Conservation (phyloP, 2,888 invertebrate genomes). For the Cepaea hortensis region DNA sequence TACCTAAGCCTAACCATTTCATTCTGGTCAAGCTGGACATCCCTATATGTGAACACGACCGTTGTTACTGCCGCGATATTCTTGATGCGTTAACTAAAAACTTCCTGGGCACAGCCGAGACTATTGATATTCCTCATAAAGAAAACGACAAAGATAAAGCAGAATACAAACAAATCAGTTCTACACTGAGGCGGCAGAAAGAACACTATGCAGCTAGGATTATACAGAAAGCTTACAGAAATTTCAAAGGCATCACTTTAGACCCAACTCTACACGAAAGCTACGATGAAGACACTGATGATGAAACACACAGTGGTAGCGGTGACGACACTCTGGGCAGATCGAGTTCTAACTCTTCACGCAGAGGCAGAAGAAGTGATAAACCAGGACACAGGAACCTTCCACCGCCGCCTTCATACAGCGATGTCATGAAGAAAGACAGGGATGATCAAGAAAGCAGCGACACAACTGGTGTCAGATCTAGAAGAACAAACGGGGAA, state of each 20-base stretch:
- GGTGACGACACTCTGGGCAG: slow-evolving; percentile 6
- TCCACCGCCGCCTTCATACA: background rate
- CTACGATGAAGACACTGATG: slow-evolving; percentile 52
- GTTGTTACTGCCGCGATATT: slow-evolving; percentile 98
- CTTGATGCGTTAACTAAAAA: slow-evolving; percentile 98
- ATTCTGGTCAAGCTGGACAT: slow-evolving; percentile 99
- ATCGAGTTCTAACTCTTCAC: background rate
- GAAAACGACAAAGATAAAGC: slow-evolving; percentile 81
- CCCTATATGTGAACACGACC: slow-evolving; percentile 95
- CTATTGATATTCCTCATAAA: slow-evolving; percentile 74
- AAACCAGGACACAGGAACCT: background rate
- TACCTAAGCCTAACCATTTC: slow-evolving; percentile 98
- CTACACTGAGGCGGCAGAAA: slow-evolving; percentile 95
- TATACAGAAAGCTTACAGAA: slow-evolving; percentile 96
- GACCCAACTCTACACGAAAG: slow-evolving; percentile 43
- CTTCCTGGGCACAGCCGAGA: slow-evolving; percentile 97
- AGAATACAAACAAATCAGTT: slow-evolving; percentile 95
- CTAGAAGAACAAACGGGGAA: slow-evolving; percentile 40
- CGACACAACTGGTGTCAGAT: slow-evolving; percentile 36
- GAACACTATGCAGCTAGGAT: slow-evolving; percentile 97
- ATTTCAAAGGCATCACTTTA: slow-evolving; percentile 77
- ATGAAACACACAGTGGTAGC: slow-evolving; percentile 34
- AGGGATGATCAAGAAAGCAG: background rate
- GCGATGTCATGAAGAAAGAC: slow-evolving; percentile 14
- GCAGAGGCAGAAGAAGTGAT: background rate